These are phyloP conservation scores for Halesus radiatus DNA, from an alignment of 1,140 invertebrate genomes.

Conservation along the genomic window DNA sequence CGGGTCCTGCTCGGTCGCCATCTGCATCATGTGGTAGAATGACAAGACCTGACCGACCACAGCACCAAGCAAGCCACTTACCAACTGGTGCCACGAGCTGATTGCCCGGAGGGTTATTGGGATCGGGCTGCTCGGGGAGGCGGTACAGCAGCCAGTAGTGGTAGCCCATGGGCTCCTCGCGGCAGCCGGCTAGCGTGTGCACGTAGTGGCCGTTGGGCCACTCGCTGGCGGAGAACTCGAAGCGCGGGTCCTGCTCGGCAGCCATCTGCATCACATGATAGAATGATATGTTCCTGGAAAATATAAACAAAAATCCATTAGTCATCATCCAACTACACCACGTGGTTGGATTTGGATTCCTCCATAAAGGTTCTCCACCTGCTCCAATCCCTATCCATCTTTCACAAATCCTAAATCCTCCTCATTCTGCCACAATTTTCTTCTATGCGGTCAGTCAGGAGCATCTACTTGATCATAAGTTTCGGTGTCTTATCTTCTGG, in stretches of 20 bases:
- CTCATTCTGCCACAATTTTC: too few relatives aligned
- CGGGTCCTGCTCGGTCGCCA: slow-evolving; percentile 81
- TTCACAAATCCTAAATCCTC: too few relatives aligned
- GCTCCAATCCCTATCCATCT: too few relatives aligned
- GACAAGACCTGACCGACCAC: slow-evolving; percentile 66
- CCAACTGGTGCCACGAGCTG: slow-evolving; percentile 87
- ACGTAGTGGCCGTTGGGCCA: slow-evolving; percentile 94
- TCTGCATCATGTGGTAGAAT: slow-evolving; percentile 88
- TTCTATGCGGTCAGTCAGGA: too few relatives aligned
- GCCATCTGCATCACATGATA: slow-evolving; percentile 88
- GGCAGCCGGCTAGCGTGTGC: slow-evolving; percentile 87
- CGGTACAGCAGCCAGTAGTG: slow-evolving; percentile 90
- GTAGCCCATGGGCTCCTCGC: slow-evolving; percentile 89
- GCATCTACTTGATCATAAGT: too few relatives aligned
- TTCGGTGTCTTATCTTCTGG: too few relatives aligned
- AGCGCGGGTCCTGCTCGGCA: slow-evolving; percentile 80
- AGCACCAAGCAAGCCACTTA: slow-evolving; percentile 63
- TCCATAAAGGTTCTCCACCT: too few relatives aligned
- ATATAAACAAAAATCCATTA: too few relatives aligned
- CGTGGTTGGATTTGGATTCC: too few relatives aligned
- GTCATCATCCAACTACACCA: too few relatives aligned
- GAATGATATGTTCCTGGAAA: slow-evolving; percentile 81
- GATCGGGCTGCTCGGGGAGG: slow-evolving; percentile 81
- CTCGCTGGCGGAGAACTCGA: slow-evolving; percentile 83
- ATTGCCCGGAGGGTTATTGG: slow-evolving; percentile 83